Base-by-base conservation (phyloP, 2,113 vertebrate genomes). In the Chelonoidis abingdonii region DNA sequence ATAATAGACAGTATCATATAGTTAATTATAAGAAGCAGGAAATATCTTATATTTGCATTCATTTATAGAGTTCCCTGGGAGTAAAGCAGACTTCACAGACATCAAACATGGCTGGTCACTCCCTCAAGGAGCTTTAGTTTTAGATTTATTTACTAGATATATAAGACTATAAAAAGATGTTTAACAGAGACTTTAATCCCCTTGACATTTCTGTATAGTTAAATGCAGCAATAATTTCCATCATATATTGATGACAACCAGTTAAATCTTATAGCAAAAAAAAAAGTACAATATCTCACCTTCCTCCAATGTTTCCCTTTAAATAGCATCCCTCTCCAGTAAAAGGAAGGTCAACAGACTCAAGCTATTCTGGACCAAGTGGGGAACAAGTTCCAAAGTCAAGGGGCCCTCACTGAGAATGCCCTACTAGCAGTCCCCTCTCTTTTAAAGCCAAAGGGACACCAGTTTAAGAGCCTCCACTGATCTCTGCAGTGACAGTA, bases 151-250 rank as follows among this genome's bases (percentile, higher is more conserved):
- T 6, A 27, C 57, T 79, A 38, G 41, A 44, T 72, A 53, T 2
- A 87, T 81, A 8, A 84, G 88, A 35, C 2, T 2, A 10, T 56
- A 83, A 56, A 83, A 0, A 0, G 0, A 12, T 89, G 2, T 22
- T 21, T 44, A 16, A 81, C 72, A 22, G 1, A 41, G 72, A 53
- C 10, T 27, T 4, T 9, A 54, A 38, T 76, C 72, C 31, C 91
- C 29, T 62, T 94, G 6, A 29, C 5, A 3, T 59, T 29, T 82
- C 81, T 69, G 5, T 38, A 50, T 27, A 76, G 38, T 57, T 1
- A 86, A 31, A 65, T 69, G 17, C 44, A 90, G 78, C 4, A 89
- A 27, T 1, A 22, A 2, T 59, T 90, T 94, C 52, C 17, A 52
- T 31, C 22, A 1, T 72, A 54, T 4, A 17, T 87, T 49, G 78